Evolutionary conservation across 2,797 vertebrate genomes (phyloP), one percentile per base, ranked within the genome.

Genomic region (Furcifer pardalis): DNA sequence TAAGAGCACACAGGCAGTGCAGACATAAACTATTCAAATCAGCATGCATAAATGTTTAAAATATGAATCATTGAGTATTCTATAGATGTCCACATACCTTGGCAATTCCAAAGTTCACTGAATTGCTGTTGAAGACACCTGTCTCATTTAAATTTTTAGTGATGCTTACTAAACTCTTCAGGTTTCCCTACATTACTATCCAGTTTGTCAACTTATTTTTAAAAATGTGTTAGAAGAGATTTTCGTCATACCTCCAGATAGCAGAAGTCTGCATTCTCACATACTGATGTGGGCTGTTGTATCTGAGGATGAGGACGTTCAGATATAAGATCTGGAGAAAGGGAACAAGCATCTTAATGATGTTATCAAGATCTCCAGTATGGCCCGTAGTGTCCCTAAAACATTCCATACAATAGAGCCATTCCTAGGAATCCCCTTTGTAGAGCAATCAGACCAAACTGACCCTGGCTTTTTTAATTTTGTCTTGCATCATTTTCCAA

Each of bases 161-260:
- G 44, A 27, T 23, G 37, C 49, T 37, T 78, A 30, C 52, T 44
- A 79, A 73, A 35, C 15, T 56, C 66, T 19, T 35, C 42, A 2
- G 37, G 30, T 37, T 46, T 30, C 56, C 32, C 71, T 37, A n/a
- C 21, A 27, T 79, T 59, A 66, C 10, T 81, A 32, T 75, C 1
- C 37, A 56, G 46, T 25, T 7, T 81, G 52, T 15, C 44, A 42
- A 62, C 65, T 40, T 60, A 68, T 13, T 75, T 63, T 32, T 25
- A 42, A 66, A 65, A 83, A 83, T 60, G 7, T 5, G 7, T 4
- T 40, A 10, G 37, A 60, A 65, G 35, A 66, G 8, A 35, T 42
- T 74, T 85, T 44, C 56, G 37, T 15, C 21, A 62, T 66, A 56
- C 66, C 63, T 85, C 37, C 63, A 62, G 80, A 66, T 75, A 63